These are phyloP conservation scores for Mythimna vitellina DNA, from an alignment of 2,888 invertebrate species.

Conservation along the genomic window DNA sequence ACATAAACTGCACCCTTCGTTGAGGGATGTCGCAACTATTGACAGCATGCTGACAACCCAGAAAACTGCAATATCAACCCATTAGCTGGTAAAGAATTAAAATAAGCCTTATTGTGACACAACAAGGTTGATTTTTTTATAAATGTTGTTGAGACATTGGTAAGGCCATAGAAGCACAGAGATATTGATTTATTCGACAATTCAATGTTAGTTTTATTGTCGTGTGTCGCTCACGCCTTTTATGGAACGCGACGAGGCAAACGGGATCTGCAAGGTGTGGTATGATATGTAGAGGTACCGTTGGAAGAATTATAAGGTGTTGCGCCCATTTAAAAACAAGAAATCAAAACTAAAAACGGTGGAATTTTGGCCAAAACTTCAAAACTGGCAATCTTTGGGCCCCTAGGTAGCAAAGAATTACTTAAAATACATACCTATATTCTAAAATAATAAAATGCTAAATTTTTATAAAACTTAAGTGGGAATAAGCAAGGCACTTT, in stretches of 20 bases:
- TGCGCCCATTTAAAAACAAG: no score
- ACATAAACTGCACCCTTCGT: constrained; percentile 33
- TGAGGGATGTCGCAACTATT: constrained; percentile 55
- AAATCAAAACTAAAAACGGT: no score
- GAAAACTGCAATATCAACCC: constrained; percentile 15
- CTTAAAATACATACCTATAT: no score
- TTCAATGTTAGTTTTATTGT: constrained; percentile 27
- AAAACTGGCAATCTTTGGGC: no score
- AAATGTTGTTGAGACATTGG: neutral
- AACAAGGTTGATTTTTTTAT: constrained; percentile 12
- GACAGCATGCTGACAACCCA: constrained; percentile 38
- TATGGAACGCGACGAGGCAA: neutral
- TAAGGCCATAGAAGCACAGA: constrained; percentile 40
- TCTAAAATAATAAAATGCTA: no score
- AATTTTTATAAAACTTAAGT: no score
- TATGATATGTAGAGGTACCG: no score
- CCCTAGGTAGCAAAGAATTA: no score
- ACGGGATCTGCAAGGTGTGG: constrained; percentile 41
- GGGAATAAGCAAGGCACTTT: no score
- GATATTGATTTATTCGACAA: constrained; percentile 42
- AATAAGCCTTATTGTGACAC: neutral
- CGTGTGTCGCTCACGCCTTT: constrained; percentile 18
- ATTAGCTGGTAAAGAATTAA: neutral
- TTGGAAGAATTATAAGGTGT: no score
- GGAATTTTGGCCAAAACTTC: no score